Evolutionary conservation across 2,797 vertebrate species (phyloP).

Genomic region (Gallinago solitaria): DNA sequence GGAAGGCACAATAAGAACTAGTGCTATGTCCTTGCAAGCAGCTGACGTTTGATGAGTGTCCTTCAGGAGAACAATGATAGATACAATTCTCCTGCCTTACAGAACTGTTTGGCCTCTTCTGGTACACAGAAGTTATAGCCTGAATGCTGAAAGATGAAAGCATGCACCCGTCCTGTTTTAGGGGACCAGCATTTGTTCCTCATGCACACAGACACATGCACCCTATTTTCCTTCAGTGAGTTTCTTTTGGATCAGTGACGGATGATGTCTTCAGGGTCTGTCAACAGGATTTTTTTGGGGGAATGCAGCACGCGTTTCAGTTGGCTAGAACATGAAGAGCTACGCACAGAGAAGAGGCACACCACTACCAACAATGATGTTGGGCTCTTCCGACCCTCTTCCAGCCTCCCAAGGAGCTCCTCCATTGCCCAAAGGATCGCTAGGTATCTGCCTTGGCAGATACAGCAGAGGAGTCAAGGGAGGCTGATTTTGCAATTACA

Average conservation of each 20-base stretch:
- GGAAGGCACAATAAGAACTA: neutral
- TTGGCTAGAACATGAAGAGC: neutral
- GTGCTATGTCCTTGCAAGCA: neutral
- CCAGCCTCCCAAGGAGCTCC: neutral
- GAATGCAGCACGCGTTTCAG: neutral
- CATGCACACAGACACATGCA: too few relatives aligned
- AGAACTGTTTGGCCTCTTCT: neutral
- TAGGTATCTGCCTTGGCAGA: neutral
- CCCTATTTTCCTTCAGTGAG: neutral
- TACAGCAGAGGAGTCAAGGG: neutral
- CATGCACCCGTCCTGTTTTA: neutral
- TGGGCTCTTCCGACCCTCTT: neutral
- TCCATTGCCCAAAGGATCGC: neutral
- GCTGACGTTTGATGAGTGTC: neutral
- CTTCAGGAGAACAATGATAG: neutral
- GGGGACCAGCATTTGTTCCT: neutral
- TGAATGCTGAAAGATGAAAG: neutral
- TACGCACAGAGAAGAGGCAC: neutral
- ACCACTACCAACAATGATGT: neutral
- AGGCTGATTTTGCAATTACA: neutral
- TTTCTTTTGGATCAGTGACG: neutral
- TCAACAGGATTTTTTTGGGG: neutral
- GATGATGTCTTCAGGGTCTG: neutral
- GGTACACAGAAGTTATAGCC: neutral
- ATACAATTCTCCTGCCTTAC: neutral